Evolutionary conservation across 2,797 vertebrate species (phyloP).

Genomic region (Podargus strigoides): DNA sequence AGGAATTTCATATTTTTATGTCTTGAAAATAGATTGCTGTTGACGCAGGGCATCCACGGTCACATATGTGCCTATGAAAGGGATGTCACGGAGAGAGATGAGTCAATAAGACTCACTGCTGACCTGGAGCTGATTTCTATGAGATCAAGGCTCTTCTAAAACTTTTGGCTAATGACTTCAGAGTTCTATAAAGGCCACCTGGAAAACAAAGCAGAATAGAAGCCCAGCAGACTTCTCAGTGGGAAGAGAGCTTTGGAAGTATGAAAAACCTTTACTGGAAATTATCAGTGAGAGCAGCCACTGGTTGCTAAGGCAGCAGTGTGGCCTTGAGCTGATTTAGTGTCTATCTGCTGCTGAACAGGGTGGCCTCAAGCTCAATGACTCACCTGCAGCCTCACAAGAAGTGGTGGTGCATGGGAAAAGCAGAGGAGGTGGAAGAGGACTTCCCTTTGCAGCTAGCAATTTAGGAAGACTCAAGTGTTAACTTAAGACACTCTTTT

Average conservation of each 20-base stretch:
- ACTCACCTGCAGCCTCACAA: not conserved
- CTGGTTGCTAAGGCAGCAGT: not conserved
- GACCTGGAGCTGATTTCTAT: not conserved
- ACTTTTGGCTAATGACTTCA: not conserved
- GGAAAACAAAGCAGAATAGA: not conserved
- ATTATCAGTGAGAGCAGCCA: not conserved
- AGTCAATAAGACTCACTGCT: not conserved
- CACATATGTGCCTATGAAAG: not conserved
- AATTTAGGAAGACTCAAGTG: not conserved
- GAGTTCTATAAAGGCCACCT: not conserved
- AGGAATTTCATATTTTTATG: not conserved
- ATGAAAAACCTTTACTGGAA: not conserved
- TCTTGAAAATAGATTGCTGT: not conserved
- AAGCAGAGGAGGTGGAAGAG: fast-evolving
- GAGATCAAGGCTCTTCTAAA: not conserved
- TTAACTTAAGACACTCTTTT: not conserved
- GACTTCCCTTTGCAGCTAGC: not conserved
- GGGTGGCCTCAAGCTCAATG: not conserved
- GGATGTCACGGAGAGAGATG: not conserved
- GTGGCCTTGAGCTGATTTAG: not conserved
- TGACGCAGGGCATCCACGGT: not conserved
- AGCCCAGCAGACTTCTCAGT: not conserved
- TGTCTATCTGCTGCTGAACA: not conserved
- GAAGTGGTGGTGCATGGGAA: not conserved
- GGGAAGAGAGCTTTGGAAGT: not conserved